phyloP scores from a whole-genome alignment of 1,140 invertebrate species.

The Odontomachus brunneus region DNA sequence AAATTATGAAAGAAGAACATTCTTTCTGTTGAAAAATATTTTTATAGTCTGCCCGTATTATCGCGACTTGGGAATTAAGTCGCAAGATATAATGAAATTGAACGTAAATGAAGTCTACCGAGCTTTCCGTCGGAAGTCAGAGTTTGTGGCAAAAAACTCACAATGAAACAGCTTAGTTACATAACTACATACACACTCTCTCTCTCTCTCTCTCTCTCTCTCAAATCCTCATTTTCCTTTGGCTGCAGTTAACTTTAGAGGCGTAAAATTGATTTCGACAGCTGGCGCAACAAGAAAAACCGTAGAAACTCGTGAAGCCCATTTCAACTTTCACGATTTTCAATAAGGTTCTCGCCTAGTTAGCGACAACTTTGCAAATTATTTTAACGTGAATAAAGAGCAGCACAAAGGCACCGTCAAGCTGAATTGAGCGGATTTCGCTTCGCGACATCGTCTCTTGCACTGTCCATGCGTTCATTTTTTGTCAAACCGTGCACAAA shows the following conservation, averaged over 20 bases:
- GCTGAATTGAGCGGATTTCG: not conserved
- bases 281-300: constrained; percentile 27
- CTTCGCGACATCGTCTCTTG: not conserved
- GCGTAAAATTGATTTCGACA: constrained; percentile 36
- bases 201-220: no score
- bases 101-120: constrained; percentile 25
- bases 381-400: constrained; percentile 25
- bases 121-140: not conserved
- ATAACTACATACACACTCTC: no score
- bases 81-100: not conserved
- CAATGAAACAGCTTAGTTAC: constrained; percentile 37
- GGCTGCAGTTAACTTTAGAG: constrained; percentile 29
- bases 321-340: constrained; percentile 33
- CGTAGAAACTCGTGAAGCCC: not conserved
- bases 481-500: not conserved
- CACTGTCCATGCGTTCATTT: not conserved
- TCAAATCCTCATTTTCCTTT: constrained; percentile 56
- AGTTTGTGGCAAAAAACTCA: constrained; percentile 31
- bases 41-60: not conserved
- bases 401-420: not conserved
- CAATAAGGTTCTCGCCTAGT: not conserved
- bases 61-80: constrained; percentile 3
- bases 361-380: constrained; percentile 35
- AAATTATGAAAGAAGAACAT: not conserved
- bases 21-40: not conserved